Evolutionary conservation across 2,113 vertebrate genomes (phyloP).

Genomic region (Lanius ludovicianus): DNA sequence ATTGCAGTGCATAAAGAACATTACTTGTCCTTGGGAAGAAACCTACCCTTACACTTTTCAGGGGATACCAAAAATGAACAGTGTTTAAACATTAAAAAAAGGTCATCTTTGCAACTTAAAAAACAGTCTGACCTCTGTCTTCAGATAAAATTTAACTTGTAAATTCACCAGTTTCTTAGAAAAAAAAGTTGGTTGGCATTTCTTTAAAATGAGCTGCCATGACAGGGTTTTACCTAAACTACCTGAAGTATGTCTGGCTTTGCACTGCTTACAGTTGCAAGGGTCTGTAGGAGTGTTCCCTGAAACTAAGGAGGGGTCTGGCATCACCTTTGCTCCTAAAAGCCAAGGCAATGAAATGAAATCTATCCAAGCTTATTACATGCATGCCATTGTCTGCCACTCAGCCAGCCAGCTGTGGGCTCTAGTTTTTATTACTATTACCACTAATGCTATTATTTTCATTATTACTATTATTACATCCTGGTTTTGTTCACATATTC

Average conservation of each 20-base stretch:
- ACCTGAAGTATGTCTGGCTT: neutral
- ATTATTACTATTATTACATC: neutral
- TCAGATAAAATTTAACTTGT: neutral
- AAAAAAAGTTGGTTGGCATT: neutral
- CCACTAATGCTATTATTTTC: neutral
- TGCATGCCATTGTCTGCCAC: neutral
- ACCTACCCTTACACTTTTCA: neutral
- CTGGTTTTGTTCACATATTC: constrained; percentile 10
- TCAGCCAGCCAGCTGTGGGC: constrained; percentile 4
- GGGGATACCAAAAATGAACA: neutral
- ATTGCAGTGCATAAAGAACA: neutral
- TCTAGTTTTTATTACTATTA: neutral
- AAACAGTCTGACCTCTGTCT: neutral
- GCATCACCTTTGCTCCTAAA: neutral
- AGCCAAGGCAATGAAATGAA: neutral
- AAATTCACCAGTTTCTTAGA: neutral
- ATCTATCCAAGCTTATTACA: neutral
- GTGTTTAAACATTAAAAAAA: neutral
- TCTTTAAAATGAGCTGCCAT: neutral
- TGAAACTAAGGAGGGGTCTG: neutral
- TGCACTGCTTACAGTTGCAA: neutral
- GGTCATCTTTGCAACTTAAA: neutral
- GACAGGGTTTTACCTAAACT: neutral
- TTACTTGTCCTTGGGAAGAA: neutral
- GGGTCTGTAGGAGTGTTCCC: neutral